Base-by-base conservation (phyloP, 1,140 invertebrate genomes). In the Drosophila azteca region DNA sequence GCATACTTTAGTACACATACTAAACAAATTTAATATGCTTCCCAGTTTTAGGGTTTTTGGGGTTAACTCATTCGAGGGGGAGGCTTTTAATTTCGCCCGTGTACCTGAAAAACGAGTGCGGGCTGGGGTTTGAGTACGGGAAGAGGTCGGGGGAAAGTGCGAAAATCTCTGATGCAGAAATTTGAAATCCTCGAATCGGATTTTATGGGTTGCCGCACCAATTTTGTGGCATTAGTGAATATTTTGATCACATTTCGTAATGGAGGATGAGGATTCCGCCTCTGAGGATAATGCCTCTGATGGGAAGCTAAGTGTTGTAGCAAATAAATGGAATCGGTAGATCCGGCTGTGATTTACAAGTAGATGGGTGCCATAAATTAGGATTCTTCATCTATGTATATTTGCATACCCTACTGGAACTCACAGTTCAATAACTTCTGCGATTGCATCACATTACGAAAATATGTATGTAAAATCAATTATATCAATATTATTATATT, bases 21-120 rank as follows among this genome's bases (percentile, higher is more conserved):
- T 84, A 85, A 85, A 77, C 80, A 77, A 85, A 80, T 85, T 85
- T 84, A 81, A 84, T 85, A 61, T 49, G 59, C 78, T 54, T 62
- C 15, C 43, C 48, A 31, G 68, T 60, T 52, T 45, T 31, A 22
- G 46, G 45, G 22, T 3, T 52, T 69, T 49, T 6, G 39, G 66
- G 66, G 66, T 52, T 60, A 61, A 60, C 41, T 60, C 48, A 70
- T 60, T 52, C 3, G 15, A 9, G 45, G 11, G 52, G 45, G 6
- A 51, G n/a, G 48, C 60, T 22, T 67, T 53, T 69, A 54, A 69
- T 68, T 69, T 35, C 7, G 11, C 8, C 29, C 13, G 26, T 29
- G 26, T 29, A 29, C 26, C 6, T 7, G 26, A 29, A 29, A 29
- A 7, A 2, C 26, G 6, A 7, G 26, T 29, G 51, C 20, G 26